A percentile compares a stretch with the other conserved stretches of the same genome.
Conservation (phyloP, 2,797 vertebrate genomes). For the Falco concolor region DNA sequence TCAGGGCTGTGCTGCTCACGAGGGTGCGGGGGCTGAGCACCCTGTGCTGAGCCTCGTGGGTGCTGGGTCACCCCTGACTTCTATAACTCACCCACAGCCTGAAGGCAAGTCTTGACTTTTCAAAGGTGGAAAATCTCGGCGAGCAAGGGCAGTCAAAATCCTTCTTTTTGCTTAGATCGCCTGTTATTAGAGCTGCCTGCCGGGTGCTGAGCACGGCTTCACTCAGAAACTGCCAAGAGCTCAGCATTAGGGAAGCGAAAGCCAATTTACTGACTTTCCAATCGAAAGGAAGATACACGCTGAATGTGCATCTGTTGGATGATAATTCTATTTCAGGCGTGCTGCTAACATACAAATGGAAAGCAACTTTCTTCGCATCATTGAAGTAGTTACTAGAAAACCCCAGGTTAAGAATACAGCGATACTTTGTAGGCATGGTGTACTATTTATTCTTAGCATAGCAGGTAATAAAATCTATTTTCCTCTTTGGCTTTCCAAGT, state of each 20-base stretch:
- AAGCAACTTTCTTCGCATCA: neutral
- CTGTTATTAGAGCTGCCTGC: neutral
- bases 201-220: neutral
- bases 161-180: neutral
- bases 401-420: neutral
- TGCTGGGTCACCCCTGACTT: neutral
- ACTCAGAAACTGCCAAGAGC: conserved; percentile 7
- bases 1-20: neutral
- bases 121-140: neutral
- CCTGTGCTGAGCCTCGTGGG: neutral
- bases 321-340: conserved; percentile 15
- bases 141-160: neutral
- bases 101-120: neutral
- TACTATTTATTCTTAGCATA: neutral
- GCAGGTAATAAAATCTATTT: neutral
- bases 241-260: neutral
- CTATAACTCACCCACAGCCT: neutral
- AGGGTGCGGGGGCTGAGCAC: neutral
- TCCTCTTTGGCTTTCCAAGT: neutral
- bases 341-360: neutral
- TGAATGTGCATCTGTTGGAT: conserved; percentile 38
- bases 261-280: conserved; percentile 23
- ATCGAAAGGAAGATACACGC: conserved; percentile 3
- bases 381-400: conserved; percentile 9
- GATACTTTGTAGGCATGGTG: neutral